Percentiles rank a stretch among this genome's conserved stretches.
Conservation (phyloP, 1,140 invertebrate species). For the Drosophila watanabei region DNA sequence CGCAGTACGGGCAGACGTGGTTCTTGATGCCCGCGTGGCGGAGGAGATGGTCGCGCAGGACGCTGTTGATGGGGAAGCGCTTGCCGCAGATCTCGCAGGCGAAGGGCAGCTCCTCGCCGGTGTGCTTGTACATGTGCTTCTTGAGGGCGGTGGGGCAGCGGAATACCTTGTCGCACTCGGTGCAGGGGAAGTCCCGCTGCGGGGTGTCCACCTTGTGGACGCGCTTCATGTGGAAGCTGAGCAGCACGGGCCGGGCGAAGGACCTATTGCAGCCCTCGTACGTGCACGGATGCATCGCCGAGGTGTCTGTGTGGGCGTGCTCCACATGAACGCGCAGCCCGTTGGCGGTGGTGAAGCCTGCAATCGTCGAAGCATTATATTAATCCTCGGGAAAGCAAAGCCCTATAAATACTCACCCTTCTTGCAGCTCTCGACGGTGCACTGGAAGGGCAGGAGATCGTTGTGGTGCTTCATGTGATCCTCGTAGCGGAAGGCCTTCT, state of each 20-base stretch:
- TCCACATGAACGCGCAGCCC: conserved; percentile 77
- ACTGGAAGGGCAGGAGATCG: conserved; percentile 79
- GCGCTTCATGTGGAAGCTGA: conserved; percentile 80
- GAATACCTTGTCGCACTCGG: conserved; percentile 81
- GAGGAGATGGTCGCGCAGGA: conserved; percentile 75
- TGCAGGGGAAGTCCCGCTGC: conserved; percentile 69
- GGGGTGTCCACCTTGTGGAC: conserved; percentile 72
- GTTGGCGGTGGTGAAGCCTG: conserved; percentile 75
- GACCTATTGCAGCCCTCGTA: conserved; percentile 75
- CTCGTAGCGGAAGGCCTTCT: conserved; percentile 75
- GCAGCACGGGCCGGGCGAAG: conserved; percentile 67
- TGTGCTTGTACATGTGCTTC: conserved; percentile 87
- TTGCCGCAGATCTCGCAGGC: conserved; percentile 87
- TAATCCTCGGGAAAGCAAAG: no score
- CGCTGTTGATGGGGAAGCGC: conserved; percentile 77
- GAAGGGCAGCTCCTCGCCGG: conserved; percentile 87
- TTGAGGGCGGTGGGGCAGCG: conserved; percentile 82
- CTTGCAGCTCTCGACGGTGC: conserved; percentile 69
- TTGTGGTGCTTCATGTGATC: conserved; percentile 84
- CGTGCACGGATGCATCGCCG: conserved; percentile 69
- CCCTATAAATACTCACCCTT: conserved; percentile 38
- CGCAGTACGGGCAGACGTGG: conserved; percentile 80
- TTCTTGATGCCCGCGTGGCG: conserved; percentile 83
- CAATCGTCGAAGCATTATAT: neutral
- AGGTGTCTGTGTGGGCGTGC: conserved; percentile 75